phyloP scores from a whole-genome alignment of 2,113 vertebrate genomes.

The Indicator maculatus region DNA sequence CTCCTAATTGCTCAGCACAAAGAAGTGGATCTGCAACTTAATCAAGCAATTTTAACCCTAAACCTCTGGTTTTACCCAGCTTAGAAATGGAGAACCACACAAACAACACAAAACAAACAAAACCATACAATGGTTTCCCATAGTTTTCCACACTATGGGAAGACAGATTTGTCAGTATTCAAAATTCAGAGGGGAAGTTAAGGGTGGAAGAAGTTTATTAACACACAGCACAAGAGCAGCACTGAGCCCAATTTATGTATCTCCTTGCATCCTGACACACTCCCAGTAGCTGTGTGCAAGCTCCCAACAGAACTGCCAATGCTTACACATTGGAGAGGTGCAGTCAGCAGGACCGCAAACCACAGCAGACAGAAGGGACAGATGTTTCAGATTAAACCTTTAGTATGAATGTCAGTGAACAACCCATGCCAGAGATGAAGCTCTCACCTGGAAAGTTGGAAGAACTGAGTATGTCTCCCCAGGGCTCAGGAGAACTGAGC shows the following conservation, averaged over 20 bases:
- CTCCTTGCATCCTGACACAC: not conserved
- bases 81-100: not conserved
- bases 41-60: not conserved
- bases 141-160: not conserved
- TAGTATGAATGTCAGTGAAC: not conserved
- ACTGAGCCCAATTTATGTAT: not conserved
- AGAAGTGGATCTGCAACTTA: not conserved
- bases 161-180: not conserved
- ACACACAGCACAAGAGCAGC: not conserved
- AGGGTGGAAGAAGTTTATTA: not conserved
- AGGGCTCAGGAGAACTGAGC: not conserved
- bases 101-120: not conserved
- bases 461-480: fast-evolving
- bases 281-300: not conserved
- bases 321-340: not conserved
- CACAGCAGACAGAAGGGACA: not conserved
- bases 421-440: not conserved
- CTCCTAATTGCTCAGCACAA: not conserved
- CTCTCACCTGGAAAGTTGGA: not conserved
- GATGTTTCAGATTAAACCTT: not conserved
- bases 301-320: not conserved
- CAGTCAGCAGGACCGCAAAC: not conserved
- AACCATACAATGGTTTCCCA: not conserved
- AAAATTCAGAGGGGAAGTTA: not conserved
- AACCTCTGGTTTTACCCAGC: not conserved